Percentiles rank a stretch among this genome's conserved stretches.
Evolutionary conservation across 2,113 vertebrate genomes (phyloP).

Genomic region (Chaetura pelagica): DNA sequence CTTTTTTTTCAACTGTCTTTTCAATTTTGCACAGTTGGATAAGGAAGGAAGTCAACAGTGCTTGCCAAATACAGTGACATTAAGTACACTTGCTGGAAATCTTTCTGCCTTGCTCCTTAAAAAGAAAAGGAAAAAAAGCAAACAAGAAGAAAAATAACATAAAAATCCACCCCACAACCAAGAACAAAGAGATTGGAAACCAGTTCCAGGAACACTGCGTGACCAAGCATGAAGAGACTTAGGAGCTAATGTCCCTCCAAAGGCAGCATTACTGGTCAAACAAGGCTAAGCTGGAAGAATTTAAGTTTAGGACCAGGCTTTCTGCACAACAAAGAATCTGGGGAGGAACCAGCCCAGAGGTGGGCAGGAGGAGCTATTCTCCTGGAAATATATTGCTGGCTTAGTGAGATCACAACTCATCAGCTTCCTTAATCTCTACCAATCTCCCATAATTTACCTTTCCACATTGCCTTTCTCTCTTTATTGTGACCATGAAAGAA

Average conservation of each 20-base stretch:
- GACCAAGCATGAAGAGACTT: background rate
- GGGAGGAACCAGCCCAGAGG: background rate
- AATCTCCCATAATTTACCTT: background rate
- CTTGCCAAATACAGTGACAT: slow-evolving; percentile 25
- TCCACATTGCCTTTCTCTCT: background rate
- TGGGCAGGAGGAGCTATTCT: background rate
- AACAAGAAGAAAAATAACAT: background rate
- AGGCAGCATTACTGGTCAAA: background rate
- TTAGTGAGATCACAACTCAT: background rate
- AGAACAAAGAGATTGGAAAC: background rate
- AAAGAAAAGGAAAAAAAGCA: background rate
- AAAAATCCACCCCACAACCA: background rate
- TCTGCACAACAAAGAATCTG: background rate
- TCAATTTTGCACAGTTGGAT: slow-evolving; percentile 40
- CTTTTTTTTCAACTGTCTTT: slow-evolving; percentile 19
- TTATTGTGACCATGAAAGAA: background rate
- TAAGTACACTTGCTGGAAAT: slow-evolving; percentile 35
- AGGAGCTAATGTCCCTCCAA: background rate
- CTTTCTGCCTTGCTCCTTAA: background rate
- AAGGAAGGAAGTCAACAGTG: slow-evolving; percentile 19
- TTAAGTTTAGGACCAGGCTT: background rate
- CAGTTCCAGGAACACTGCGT: background rate
- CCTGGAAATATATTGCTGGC: background rate
- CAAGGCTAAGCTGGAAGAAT: background rate
- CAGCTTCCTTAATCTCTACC: background rate